phyloP scores from a whole-genome alignment of 2,797 vertebrate species.

The Rallus crepitans region DNA sequence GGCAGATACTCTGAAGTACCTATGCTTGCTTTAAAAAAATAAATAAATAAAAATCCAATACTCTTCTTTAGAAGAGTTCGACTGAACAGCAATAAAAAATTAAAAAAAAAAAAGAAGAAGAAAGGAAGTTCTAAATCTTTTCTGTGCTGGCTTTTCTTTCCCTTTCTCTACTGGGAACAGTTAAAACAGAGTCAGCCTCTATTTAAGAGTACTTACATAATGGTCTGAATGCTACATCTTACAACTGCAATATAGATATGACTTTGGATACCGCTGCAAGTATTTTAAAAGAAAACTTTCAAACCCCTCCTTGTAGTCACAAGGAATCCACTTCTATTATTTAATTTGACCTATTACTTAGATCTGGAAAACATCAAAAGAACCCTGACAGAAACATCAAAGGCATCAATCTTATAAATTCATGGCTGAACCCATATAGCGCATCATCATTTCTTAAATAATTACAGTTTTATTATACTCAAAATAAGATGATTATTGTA shows the following conservation, averaged over 20 bases:
- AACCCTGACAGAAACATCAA: slow-evolving; percentile 53
- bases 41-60: background rate
- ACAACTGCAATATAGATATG: background rate
- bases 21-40: background rate
- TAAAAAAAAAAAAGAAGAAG: background rate
- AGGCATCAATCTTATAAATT: slow-evolving; percentile 45
- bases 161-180: background rate
- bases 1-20: background rate
- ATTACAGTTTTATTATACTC: slow-evolving; percentile 57
- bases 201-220: slow-evolving; percentile 27
- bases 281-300: slow-evolving; percentile 31
- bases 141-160: background rate
- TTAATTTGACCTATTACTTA: slow-evolving; percentile 61
- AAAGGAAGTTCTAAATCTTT: background rate
- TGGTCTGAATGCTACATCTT: fast-evolving
- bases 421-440: slow-evolving; percentile 20
- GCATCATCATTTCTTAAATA: slow-evolving; percentile 28
- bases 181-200: background rate
- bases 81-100: background rate
- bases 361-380: slow-evolving; percentile 59
- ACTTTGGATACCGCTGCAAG: slow-evolving; percentile 18
- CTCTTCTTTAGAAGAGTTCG: background rate
- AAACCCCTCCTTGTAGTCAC: background rate
- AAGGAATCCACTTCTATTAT: background rate
- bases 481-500: slow-evolving; percentile 48